Percentiles rank a stretch among this genome's conserved stretches.
Evolutionary conservation across 2,797 vertebrate genomes (phyloP).

Genomic region (Typhlichthys subterraneus): DNA sequence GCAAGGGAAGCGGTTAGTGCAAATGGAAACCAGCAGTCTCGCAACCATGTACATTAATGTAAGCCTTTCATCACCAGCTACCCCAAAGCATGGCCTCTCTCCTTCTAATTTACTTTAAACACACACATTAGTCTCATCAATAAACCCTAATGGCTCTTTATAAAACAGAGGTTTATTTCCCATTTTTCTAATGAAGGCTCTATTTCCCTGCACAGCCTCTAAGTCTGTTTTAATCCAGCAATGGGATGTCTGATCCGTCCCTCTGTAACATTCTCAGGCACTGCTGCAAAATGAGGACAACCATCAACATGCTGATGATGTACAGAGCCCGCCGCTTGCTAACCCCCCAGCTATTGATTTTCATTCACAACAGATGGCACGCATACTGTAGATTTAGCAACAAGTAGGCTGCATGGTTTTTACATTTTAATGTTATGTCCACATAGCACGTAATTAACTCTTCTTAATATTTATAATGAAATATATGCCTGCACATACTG

Average conservation of each 20-base stretch:
- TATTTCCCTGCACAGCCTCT: conserved; percentile 52
- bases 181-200: conserved; percentile 69
- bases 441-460: neutral
- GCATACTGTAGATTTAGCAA: neutral
- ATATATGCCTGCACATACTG: neutral
- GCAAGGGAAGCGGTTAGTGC: conserved; percentile 75
- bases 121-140: conserved; percentile 94
- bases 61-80: conserved; percentile 93
- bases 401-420: neutral
- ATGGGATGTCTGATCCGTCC: conserved; percentile 50
- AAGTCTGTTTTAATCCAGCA: conserved; percentile 58
- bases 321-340: conserved; percentile 20
- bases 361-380: conserved; percentile 17
- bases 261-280: conserved; percentile 33
- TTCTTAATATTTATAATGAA: neutral
- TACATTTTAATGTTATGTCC: neutral
- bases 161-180: conserved; percentile 77
- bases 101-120: conserved; percentile 93
- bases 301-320: conserved; percentile 44
- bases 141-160: conserved; percentile 90
- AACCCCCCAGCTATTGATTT: conserved; percentile 19
- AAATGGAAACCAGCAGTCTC: conserved; percentile 94
- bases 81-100: conserved; percentile 89
- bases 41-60: conserved; percentile 86
- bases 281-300: conserved; percentile 39